Conservation (phyloP, 2,113 vertebrate genomes). For the Blennius ocellaris region DNA sequence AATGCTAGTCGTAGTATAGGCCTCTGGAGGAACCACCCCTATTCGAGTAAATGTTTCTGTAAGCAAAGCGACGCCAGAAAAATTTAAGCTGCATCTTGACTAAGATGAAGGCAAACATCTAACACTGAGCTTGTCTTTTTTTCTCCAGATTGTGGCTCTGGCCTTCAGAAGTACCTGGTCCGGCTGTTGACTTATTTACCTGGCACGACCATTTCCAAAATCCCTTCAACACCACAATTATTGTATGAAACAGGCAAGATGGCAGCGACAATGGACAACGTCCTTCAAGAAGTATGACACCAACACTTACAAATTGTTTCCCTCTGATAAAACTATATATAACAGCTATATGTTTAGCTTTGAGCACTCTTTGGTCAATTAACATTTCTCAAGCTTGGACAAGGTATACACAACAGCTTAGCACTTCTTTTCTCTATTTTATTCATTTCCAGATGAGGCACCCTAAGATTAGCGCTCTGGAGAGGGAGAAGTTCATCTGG, state of each 20-base stretch:
- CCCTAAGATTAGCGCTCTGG: constrained; percentile 80
- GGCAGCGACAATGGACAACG: constrained; percentile 87
- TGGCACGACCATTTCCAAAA: constrained; percentile 84
- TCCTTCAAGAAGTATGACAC: constrained; percentile 84
- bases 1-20: too few relatives aligned
- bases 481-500: constrained; percentile 89
- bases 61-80: too few relatives aligned
- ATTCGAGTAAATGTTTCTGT: too few relatives aligned
- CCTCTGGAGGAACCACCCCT: too few relatives aligned
- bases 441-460: constrained; percentile 82
- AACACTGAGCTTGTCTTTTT: too few relatives aligned
- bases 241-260: constrained; percentile 86
- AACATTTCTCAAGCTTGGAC: not conserved
- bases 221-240: constrained; percentile 75
- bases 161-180: constrained; percentile 83
- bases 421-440: not conserved
- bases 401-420: not conserved
- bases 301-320: too few relatives aligned
- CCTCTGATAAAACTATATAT: too few relatives aligned
- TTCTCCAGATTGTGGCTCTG: constrained; percentile 79
- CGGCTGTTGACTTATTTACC: constrained; percentile 91
- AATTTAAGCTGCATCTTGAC: too few relatives aligned
- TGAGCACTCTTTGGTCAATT: not conserved
- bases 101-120: too few relatives aligned
- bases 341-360: too few relatives aligned